Conservation (phyloP, 2,113 vertebrate species). For the Festucalex cinctus region DNA sequence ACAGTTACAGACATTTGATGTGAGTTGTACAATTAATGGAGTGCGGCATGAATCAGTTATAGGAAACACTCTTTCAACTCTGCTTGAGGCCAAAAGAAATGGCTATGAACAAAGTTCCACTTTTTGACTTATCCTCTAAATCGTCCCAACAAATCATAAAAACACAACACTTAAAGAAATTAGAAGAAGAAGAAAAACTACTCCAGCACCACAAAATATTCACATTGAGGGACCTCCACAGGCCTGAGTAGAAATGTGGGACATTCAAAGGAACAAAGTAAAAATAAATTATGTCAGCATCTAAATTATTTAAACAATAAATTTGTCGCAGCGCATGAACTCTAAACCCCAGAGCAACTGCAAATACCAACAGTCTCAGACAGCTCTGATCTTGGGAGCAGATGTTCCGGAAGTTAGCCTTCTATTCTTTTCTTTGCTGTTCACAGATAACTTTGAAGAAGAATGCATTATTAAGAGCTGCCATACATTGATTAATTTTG, state of each 20-base stretch:
- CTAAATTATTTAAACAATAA: constrained; percentile 69
- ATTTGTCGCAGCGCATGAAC: constrained; percentile 55
- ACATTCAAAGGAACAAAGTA: constrained; percentile 59
- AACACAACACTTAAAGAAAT: not conserved
- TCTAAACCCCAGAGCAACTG: constrained; percentile 54
- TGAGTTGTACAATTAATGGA: constrained; percentile 58
- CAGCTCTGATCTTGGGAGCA: constrained; percentile 68
- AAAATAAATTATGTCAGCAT: constrained; percentile 65
- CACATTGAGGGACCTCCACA: constrained; percentile 9
- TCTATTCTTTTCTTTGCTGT: constrained; percentile 46
- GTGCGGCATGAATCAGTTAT: constrained; percentile 62
- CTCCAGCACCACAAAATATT: not conserved
- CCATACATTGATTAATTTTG: constrained; percentile 17
- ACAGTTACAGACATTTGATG: constrained; percentile 30
- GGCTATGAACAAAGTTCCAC: constrained; percentile 69
- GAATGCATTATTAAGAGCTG: constrained; percentile 24
- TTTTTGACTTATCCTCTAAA: constrained; percentile 54
- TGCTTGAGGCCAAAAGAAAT: constrained; percentile 71
- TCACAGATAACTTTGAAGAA: constrained; percentile 44
- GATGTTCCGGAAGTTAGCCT: constrained; percentile 73
- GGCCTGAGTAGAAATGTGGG: constrained; percentile 66
- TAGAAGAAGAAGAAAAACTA: not conserved
- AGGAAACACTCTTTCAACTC: constrained; percentile 73
- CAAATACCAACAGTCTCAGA: constrained; percentile 62
- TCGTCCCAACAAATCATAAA: constrained; percentile 56